Conservation (phyloP, 2,888 invertebrate species). For the Hypomecis punctinalis region DNA sequence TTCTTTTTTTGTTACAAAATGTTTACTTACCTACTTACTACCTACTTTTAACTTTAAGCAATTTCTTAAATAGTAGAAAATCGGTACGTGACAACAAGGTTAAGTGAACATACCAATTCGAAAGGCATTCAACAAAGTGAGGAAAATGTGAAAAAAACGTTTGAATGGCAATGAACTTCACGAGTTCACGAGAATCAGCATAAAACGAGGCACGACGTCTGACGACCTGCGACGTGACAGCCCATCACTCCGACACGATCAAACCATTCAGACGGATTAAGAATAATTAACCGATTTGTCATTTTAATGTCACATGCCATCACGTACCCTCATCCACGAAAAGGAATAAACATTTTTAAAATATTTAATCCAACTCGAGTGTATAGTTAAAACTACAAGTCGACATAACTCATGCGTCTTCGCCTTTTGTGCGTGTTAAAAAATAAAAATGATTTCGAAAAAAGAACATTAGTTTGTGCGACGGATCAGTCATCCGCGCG, state of each 20-base stretch:
- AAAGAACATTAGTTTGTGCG: constrained; percentile 80
- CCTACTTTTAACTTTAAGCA: too few species aligned
- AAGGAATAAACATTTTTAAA: constrained; percentile 75
- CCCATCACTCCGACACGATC: constrained; percentile 69
- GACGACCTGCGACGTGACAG: constrained; percentile 58
- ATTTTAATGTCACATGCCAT: constrained; percentile 85
- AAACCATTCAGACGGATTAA: constrained; percentile 78
- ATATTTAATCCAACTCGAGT: constrained; percentile 78
- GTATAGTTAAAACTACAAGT: constrained; percentile 82
- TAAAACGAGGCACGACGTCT: constrained; percentile 31
- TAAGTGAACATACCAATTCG: constrained; percentile 16
- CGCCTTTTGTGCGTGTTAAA: constrained; percentile 77
- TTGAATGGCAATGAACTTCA: constrained; percentile 62
- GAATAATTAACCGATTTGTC: constrained; percentile 84
- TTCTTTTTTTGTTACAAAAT: too few species aligned
- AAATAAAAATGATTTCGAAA: constrained; percentile 75
- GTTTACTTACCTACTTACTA: too few species aligned
- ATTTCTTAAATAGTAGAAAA: constrained; percentile 11
- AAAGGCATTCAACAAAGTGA: constrained; percentile 18
- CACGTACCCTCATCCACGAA: constrained; percentile 68
- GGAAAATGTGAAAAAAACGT: constrained; percentile 35
- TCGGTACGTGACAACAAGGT: neutral
- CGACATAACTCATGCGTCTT: constrained; percentile 80
- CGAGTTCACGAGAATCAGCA: constrained; percentile 46
- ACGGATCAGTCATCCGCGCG: constrained; percentile 81